Conservation (phyloP, 1,140 invertebrate genomes). For the Euborellia annulipes region DNA sequence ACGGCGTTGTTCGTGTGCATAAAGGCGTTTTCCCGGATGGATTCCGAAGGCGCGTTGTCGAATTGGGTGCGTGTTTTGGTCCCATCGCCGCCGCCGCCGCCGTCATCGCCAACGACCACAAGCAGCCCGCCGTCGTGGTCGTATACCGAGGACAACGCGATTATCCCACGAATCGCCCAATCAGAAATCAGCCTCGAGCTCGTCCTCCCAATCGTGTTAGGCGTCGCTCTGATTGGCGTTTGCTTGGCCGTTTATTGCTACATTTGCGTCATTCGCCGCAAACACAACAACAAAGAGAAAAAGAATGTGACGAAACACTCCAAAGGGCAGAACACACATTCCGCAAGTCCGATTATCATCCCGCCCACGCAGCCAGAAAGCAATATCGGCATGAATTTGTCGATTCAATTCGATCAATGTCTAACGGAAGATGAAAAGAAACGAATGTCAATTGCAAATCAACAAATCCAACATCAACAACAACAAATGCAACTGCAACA, state of each 20-base stretch:
- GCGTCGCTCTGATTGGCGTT: conserved; percentile 26
- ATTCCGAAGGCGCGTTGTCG: conserved; percentile 30
- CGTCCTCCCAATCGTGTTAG: conserved; percentile 25
- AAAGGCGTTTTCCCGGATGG: conserved; percentile 20
- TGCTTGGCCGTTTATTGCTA: conserved; percentile 29
- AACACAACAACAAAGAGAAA: conserved; percentile 14
- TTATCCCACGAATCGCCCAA: conserved; percentile 20
- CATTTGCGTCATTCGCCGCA: conserved; percentile 27
- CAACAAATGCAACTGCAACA: conserved; percentile 13
- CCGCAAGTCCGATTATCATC: conserved; percentile 24
- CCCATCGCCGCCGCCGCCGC: conserved; percentile 27
- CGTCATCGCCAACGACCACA: conserved; percentile 22
- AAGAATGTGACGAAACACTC: conserved; percentile 13
- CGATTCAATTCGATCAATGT: conserved; percentile 20
- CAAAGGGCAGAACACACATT: conserved; percentile 11
- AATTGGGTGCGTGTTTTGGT: conserved; percentile 36
- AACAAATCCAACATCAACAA: conserved; percentile 24
- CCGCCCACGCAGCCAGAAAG: conserved; percentile 15
- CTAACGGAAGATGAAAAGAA: conserved; percentile 27
- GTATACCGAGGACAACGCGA: conserved; percentile 15
- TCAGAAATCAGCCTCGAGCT: conserved; percentile 25
- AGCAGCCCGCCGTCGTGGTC: conserved; percentile 23
- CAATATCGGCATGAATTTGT: conserved; percentile 11
- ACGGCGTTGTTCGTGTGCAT: conserved; percentile 34
- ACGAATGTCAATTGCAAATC: conserved; percentile 29